Percentiles rank a stretch among this genome's conserved stretches.
These are phyloP conservation scores for Deroplatys truncata DNA, from an alignment of 2,888 invertebrate species.

Conservation along the genomic window DNA sequence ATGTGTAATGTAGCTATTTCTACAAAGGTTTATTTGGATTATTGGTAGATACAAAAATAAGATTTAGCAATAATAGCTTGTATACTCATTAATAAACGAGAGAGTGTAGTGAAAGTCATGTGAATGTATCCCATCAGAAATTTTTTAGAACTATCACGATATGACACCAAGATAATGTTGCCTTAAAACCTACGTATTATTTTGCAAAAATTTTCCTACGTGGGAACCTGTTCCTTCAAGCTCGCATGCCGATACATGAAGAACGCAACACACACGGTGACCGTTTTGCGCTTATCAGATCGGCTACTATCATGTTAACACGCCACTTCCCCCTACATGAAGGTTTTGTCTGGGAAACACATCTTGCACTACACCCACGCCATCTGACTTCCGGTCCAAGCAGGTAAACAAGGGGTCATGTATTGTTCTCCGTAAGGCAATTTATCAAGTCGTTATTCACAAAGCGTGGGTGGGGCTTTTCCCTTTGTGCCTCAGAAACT, in stretches of 20 bases:
- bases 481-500: background rate
- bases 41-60: too few relatives aligned
- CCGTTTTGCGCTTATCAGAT: background rate
- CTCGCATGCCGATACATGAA: background rate
- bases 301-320: background rate
- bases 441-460: background rate
- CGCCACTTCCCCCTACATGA: background rate
- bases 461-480: background rate
- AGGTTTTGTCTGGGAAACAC: background rate
- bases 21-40: too few relatives aligned
- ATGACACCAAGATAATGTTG: too few relatives aligned
- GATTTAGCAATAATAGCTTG: too few relatives aligned
- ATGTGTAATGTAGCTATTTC: too few relatives aligned
- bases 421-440: background rate
- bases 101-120: too few relatives aligned
- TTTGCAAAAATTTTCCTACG: too few relatives aligned
- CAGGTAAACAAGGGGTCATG: background rate
- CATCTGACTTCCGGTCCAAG: background rate
- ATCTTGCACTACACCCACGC: background rate
- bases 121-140: too few relatives aligned
- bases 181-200: too few relatives aligned
- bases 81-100: too few relatives aligned
- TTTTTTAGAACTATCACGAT: too few relatives aligned
- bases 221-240: too few relatives aligned
- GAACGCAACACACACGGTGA: background rate